Evolutionary conservation across 2,113 vertebrate species (phyloP).

Genomic region (Antechinus stuartii): DNA sequence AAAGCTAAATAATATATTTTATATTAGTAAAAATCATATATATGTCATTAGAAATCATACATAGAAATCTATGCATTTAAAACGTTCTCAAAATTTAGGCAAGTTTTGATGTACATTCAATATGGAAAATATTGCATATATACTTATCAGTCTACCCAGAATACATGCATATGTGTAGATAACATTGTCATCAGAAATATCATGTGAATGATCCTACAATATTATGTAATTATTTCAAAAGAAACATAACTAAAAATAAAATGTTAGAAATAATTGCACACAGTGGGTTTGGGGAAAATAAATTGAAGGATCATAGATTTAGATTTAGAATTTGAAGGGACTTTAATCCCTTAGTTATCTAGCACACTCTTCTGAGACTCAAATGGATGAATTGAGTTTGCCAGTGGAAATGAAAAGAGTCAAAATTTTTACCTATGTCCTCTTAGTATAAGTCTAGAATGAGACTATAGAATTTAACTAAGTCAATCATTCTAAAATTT

Average conservation of each 20-base stretch:
- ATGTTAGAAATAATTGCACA: neutral
- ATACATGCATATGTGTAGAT: neutral
- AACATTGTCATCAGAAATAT: neutral
- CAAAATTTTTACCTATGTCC: neutral
- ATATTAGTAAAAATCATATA: constrained; percentile 17
- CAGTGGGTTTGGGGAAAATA: neutral
- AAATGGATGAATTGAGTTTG: neutral
- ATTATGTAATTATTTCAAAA: constrained; percentile 29
- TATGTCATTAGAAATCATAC: no score
- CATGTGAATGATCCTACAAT: constrained; percentile 12
- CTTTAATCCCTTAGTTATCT: neutral
- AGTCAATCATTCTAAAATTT: neutral
- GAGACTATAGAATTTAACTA: neutral
- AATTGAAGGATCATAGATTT: neutral
- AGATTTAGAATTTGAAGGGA: neutral
- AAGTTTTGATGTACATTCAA: constrained; percentile 11
- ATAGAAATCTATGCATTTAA: neutral
- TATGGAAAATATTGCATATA: constrained; percentile 12
- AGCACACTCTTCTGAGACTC: neutral
- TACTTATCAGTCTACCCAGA: constrained; percentile 23
- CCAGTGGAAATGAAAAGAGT: neutral
- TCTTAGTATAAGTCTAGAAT: neutral
- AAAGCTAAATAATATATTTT: neutral
- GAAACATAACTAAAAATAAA: constrained; percentile 15
- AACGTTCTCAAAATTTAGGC: constrained; percentile 6